Base-by-base conservation (phyloP, 1,140 invertebrate species). In the Panagrolaimus sp. region DNA sequence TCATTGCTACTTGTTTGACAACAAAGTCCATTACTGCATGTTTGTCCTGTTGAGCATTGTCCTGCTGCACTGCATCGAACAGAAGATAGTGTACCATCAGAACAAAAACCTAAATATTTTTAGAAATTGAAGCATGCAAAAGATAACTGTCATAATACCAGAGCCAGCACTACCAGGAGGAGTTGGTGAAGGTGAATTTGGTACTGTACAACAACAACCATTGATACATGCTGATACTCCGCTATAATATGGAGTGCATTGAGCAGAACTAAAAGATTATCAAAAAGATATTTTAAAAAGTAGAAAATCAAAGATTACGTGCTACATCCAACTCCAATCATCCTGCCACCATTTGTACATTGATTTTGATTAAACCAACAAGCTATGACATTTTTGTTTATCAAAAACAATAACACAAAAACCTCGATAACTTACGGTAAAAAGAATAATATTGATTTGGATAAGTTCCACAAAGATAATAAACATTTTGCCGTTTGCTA, bases 11-110 rank as follows among this genome's bases (percentile, higher is more conserved):
- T 74, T 0, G 47, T 67, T 8, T 62, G 66, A 65, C 73, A 74
- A 65, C 73, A 74, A 20, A 74, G 68, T 27, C 73, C 73, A 46
- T 68, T 69, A 38, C 73, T 74, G 61, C 73, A 74, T 57, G 51
- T 57, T 57, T 13, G 11, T 11, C 16, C 51, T 4, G 51, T 25
- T 57, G 51, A 27, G 51, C 51, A 57, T 57, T 57, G 51, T 25
- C 51, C 51, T 27, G 20, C 20, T 11, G 51, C 51, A 57, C 51
- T 57, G 51, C 51, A 57, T 1, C 51, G 11, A 23, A 27, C 27
- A 57, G 9, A 25, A 13, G 51, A 57, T 25, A 27, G 9, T 57
- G 20, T 11, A 16, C 51, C 51, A 57, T 57, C 27, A 57, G 20
- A 57, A 16, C 51, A 57, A 16, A n/a, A 27, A 11, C 51, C 51